Conservation (phyloP, 2,797 vertebrate species). For the Buceros bicornis region DNA sequence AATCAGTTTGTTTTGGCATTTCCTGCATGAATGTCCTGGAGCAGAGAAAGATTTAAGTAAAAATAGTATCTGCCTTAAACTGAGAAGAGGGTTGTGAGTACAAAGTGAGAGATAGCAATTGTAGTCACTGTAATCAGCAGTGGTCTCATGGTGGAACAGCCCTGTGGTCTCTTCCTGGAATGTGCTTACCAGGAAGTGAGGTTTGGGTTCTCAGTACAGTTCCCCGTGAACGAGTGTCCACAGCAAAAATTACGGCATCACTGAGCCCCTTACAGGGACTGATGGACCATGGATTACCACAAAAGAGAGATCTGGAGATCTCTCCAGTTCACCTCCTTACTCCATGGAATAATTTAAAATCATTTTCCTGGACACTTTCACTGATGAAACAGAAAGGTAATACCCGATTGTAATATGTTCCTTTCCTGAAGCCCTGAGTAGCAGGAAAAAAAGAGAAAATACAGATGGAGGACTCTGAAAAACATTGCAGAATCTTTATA, state of each 20-base stretch:
- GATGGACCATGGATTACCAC: not conserved
- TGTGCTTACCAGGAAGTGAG: not conserved
- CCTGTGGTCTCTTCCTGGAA: not conserved
- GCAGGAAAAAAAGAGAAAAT: not conserved
- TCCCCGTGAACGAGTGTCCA: not conserved
- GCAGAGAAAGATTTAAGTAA: not conserved
- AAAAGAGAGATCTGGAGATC: not conserved
- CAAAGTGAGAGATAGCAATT: not conserved
- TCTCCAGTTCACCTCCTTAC: not conserved
- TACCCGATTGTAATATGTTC: not conserved
- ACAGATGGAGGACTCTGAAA: not conserved
- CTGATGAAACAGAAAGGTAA: not conserved
- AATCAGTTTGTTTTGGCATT: constrained; percentile 43
- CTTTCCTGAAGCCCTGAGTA: not conserved
- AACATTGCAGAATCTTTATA: not conserved
- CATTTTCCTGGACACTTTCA: not conserved
- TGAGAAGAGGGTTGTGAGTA: not conserved
- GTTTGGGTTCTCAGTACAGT: not conserved
- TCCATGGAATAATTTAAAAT: not conserved
- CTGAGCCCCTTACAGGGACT: not conserved
- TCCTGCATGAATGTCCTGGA: not conserved
- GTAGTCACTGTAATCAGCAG: not conserved
- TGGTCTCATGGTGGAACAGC: not conserved
- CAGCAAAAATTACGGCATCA: not conserved
- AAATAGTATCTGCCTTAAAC: not conserved